Base-by-base conservation (phyloP, 1,140 invertebrate species). In the Lordiphosa mommai region DNA sequence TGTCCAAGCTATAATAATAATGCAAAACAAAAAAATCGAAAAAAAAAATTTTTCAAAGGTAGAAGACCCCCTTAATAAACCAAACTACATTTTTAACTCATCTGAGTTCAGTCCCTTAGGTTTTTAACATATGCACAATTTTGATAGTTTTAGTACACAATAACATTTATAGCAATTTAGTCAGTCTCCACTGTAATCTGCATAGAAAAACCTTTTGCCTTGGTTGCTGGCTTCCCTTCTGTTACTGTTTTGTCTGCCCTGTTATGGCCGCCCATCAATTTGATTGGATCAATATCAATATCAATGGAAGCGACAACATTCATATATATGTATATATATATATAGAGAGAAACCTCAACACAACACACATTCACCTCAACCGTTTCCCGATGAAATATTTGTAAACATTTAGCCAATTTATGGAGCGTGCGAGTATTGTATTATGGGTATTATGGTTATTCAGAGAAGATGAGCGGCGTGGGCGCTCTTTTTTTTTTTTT, bases 351-450 rank as follows among this genome's bases (percentile, higher is more conserved):
- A 41, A 17, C 4, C 61, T 13, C 27, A 17, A 33, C 41, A 46
- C 46, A 17, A 6, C 20, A 23, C 20, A 23, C 20, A 47, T 44
- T 59, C 34, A 50, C 44, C 48, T 59, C 53, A 53, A 66, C 68
- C 47, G 44, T 44, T 59, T 49, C 13, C 40, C 40, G 38, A 69
- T 82, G 76, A 82, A 82, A 82, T 84, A 82, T 82, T 82, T 84
- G 76, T 82, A 84, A 84, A 63, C 77, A 84, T 84, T 82, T 84
- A 84, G 52, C 33, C 66, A 84, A 82, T 82, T 82, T 84, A 82
- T 82, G 66, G 67, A 73, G 73, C 49, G 58, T 77, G 60, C 72
- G 63, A 64, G 72, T 55, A 41, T 59, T 59, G 55, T 64, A 58
- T 23, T 64, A 52, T 55, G 40, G 40, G 46, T 50, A 77, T 59